Evolutionary conservation across 2,797 vertebrate genomes (phyloP).

Genomic region (Poeciliopsis paucimaculata): DNA sequence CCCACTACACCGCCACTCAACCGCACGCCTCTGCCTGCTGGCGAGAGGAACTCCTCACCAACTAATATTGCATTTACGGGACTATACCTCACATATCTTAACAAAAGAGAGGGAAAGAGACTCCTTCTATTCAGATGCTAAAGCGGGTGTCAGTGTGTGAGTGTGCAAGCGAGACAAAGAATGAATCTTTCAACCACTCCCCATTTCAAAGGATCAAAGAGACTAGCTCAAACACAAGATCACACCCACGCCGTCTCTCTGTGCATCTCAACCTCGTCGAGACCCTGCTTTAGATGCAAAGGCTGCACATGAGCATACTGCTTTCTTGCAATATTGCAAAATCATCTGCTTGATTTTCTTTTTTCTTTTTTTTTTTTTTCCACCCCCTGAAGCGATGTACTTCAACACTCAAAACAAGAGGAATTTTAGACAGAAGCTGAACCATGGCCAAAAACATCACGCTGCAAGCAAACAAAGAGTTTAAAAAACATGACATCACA

Average conservation of each 20-base stretch:
- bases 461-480: slow-evolving; percentile 53
- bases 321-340: slow-evolving; percentile 14
- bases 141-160: slow-evolving; percentile 40
- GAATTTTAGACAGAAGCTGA: slow-evolving; percentile 47
- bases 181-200: slow-evolving; percentile 53
- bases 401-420: slow-evolving; percentile 37
- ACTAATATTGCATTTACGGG: slow-evolving; percentile 30
- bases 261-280: slow-evolving; percentile 25
- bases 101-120: slow-evolving; percentile 21
- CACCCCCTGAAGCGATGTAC: slow-evolving; percentile 27
- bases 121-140: slow-evolving; percentile 31
- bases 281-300: slow-evolving; percentile 17
- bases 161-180: slow-evolving; percentile 32
- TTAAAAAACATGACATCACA: slow-evolving; percentile 69
- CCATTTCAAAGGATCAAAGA: slow-evolving; percentile 60
- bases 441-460: slow-evolving; percentile 61
- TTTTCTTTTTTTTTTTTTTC: background rate
- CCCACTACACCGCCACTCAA: slow-evolving; percentile 47
- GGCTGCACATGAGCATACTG: slow-evolving; percentile 24
- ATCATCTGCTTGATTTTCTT: slow-evolving; percentile 22
- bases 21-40: slow-evolving; percentile 44
- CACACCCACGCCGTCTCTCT: slow-evolving; percentile 46
- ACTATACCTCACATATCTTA: slow-evolving; percentile 3
- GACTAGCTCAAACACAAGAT: slow-evolving; percentile 45
- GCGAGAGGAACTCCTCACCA: slow-evolving; percentile 37